Evolutionary conservation across 2,888 invertebrate species (phyloP).

Genomic region (Ormia ochracea): DNA sequence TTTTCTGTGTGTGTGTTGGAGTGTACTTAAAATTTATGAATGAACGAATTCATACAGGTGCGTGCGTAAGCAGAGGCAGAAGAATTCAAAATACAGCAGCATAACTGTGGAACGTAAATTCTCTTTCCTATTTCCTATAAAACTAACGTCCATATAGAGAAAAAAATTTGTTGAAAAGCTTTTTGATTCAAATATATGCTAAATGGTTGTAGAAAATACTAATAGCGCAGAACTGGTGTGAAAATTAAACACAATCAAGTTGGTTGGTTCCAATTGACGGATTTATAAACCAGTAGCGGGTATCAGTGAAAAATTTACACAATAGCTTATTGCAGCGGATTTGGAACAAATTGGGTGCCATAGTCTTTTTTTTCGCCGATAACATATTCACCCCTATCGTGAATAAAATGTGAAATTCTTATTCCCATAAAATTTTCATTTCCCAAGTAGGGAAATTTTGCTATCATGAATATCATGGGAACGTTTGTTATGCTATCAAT

Average conservation of each 20-base stretch:
- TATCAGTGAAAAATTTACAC: no score
- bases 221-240: neutral
- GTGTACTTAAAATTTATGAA: constrained; percentile 21
- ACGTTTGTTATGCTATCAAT: no score
- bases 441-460: no score
- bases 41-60: constrained; percentile 64
- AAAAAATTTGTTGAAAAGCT: constrained; percentile 38
- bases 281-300: no score
- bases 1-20: neutral
- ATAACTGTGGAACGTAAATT: constrained; percentile 19
- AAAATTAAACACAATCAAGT: neutral
- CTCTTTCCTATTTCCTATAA: neutral
- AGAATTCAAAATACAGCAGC: neutral
- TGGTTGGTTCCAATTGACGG: no score
- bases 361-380: no score
- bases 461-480: no score
- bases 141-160: neutral
- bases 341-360: no score
- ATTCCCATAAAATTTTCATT: no score
- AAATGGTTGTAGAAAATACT: neutral
- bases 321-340: no score
- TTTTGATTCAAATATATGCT: neutral
- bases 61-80: constrained; percentile 60
- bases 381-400: no score
- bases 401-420: no score